Evolutionary conservation across 2,888 invertebrate genomes (phyloP).

Genomic region (Drosophila prostipennis): DNA sequence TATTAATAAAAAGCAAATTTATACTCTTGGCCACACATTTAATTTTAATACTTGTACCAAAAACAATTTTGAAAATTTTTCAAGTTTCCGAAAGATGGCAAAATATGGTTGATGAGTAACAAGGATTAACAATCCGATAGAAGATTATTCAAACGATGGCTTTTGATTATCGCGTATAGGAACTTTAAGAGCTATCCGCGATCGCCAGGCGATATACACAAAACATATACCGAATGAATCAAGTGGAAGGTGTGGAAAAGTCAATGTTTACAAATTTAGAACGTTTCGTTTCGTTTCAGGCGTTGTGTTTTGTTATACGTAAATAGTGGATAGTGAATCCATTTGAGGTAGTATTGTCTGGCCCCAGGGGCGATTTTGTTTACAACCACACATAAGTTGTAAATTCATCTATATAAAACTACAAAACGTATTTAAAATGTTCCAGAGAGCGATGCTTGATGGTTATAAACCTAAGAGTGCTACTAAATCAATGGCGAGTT

Average conservation of each 20-base stretch:
- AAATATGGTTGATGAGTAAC: background rate
- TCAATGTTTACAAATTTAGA: conserved; percentile 10
- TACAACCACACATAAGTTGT: conserved; percentile 1
- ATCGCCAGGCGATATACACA: conserved; percentile 2
- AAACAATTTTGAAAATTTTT: background rate
- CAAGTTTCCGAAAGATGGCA: background rate
- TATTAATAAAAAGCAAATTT: background rate
- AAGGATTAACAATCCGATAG: background rate
- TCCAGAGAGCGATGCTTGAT: background rate
- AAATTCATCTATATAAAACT: conserved; percentile 6
- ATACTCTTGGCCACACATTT: background rate
- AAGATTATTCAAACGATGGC: background rate
- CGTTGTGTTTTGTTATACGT: background rate
- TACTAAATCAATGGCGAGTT: background rate
- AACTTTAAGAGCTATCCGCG: background rate
- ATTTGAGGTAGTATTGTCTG: background rate
- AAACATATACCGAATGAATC: conserved; percentile 12
- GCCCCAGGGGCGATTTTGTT: conserved; percentile 7
- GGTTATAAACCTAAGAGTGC: conserved; percentile 1
- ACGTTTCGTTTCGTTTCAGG: background rate
- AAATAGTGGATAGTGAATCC: background rate
- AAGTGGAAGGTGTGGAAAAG: background rate
- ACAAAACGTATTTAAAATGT: background rate
- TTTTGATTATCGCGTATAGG: background rate
- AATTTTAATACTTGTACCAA: background rate